phyloP scores from a whole-genome alignment of 2,113 vertebrate species.

The Labeo catla region DNA sequence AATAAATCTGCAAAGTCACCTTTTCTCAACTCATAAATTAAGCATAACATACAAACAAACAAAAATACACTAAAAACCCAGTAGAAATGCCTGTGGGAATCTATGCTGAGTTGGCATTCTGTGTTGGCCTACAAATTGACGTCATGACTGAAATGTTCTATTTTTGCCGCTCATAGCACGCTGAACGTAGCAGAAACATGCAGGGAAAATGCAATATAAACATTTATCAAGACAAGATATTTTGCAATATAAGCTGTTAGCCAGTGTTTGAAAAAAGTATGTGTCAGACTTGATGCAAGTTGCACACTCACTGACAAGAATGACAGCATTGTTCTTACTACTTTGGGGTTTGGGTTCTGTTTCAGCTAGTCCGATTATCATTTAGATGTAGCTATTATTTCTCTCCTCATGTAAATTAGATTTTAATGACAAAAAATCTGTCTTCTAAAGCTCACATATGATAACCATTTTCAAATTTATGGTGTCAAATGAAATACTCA shows the following conservation, averaged over 20 bases:
- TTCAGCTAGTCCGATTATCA: background rate
- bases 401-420: background rate
- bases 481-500: background rate
- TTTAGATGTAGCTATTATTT: background rate
- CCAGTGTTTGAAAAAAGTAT: background rate
- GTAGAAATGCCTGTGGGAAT: background rate
- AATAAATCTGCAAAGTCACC: background rate
- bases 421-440: background rate
- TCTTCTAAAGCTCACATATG: background rate
- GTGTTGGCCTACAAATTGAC: constrained; percentile 29
- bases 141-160: constrained; percentile 15
- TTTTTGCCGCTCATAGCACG: background rate
- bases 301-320: background rate
- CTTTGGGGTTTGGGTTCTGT: background rate
- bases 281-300: background rate
- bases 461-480: background rate
- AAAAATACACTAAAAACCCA: background rate
- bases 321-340: background rate
- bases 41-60: background rate
- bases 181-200: constrained; percentile 14
- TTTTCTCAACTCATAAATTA: background rate
- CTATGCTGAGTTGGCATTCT: constrained; percentile 9
- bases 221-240: constrained; percentile 14
- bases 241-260: constrained; percentile 7
- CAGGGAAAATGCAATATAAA: constrained; percentile 5